phyloP scores from a whole-genome alignment of 1,140 invertebrate species.

The Paramacrobiotus metropolitanus region DNA sequence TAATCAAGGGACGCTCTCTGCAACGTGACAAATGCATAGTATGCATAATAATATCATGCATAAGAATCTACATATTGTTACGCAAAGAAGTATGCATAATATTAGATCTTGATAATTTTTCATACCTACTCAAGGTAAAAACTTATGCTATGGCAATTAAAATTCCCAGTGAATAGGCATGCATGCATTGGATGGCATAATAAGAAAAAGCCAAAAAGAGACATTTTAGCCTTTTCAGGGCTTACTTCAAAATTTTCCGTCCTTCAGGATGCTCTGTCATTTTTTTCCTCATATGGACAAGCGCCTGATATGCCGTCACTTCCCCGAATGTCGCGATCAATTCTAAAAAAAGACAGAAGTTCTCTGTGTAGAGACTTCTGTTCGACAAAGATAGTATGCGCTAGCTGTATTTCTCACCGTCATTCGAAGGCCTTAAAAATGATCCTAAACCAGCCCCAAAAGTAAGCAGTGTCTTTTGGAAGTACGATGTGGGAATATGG shows the following conservation, averaged over 20 bases:
- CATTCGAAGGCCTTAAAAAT: conserved; percentile 38
- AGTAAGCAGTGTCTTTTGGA: conserved; percentile 49
- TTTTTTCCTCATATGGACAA: conserved; percentile 37
- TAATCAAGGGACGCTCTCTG: conserved; percentile 56
- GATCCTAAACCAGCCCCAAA: conserved; percentile 51
- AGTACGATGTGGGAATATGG: conserved; percentile 40
- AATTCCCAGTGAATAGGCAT: too few relatives aligned
- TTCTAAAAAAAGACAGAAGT: conserved; percentile 30
- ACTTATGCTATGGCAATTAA: too few relatives aligned
- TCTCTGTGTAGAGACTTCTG: neutral
- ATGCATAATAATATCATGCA: conserved; percentile 3
- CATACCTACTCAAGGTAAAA: too few relatives aligned
- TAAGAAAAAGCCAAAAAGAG: conserved; percentile 8
- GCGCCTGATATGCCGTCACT: conserved; percentile 46
- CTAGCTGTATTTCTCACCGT: too few relatives aligned
- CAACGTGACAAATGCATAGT: conserved; percentile 10
- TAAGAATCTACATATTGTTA: too few relatives aligned
- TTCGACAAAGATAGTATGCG: too few relatives aligned
- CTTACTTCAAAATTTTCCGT: conserved; percentile 33
- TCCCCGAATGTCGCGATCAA: conserved; percentile 84
- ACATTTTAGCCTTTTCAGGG: neutral
- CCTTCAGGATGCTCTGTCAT: conserved; percentile 45
- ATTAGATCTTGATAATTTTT: too few relatives aligned
- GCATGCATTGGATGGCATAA: neutral
- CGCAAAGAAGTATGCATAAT: too few relatives aligned